Evolutionary conservation across 2,797 vertebrate species (phyloP), one percentile per base, ranked within the genome.

Genomic region (Oreortyx pictus): DNA sequence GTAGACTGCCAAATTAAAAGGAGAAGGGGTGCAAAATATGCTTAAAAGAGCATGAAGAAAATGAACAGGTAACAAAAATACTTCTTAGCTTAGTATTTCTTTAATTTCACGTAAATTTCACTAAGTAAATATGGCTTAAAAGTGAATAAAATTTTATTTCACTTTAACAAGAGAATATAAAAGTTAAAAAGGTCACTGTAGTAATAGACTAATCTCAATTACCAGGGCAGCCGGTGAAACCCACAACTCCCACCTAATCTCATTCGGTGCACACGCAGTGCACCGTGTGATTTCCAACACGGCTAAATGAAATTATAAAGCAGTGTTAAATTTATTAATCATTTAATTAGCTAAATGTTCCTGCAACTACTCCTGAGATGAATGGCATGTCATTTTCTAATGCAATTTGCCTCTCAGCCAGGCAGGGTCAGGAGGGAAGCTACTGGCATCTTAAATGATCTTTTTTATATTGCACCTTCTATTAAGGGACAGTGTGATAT

Each of bases 271-370:
- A 97, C 96, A 98, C 96, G 98, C 98, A 97, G 98, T 97, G 97
- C 98, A 98, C 98, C 95, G 98, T 98, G 98, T 98, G 98, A 98
- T 99, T 99, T 99, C 98, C 98, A 99, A 99, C 99, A 98, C 97
- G 97, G 97, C 97, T 96, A 98, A 99, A 98, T 99, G 98, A 99
- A 99, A 99, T 99, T 99, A 99, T 98, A 98, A 98, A 98, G 98
- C 98, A 98, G 98, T 99, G 98, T 99, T 98, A 98, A 99, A 99
- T 99, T 99, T 99, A 99, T 99, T 99, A 99, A 99, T 99, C 98
- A 99, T 99, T 99, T 99, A 99, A 99, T 99, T 99, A 99, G 98
- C 98, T 99, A 99, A 99, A 99, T 99, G 98, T 99, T 98, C 99
- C 98, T 98, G 98, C 98, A 98, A 98, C 98, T 99, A 98, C 97